Conservation (phyloP, 2,888 invertebrate species). For the Zygothrica quintamaculata region DNA sequence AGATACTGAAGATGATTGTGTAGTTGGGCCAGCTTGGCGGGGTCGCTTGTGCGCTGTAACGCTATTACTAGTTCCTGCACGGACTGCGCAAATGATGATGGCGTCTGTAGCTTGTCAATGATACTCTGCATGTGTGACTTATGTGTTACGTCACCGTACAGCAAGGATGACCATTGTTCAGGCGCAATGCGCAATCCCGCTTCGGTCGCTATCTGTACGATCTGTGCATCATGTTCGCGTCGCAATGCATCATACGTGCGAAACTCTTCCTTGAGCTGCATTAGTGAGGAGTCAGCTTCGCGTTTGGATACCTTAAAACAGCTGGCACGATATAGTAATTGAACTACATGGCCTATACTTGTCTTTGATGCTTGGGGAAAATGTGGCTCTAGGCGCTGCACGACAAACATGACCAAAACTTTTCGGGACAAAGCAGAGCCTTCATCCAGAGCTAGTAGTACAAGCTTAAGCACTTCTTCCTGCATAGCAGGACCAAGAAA, state of each 20-base stretch:
- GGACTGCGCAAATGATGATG: slow-evolving; percentile 95
- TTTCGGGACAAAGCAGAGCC: slow-evolving; percentile 96
- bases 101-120: slow-evolving; percentile 95
- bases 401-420: slow-evolving; percentile 99
- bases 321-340: slow-evolving; percentile 97
- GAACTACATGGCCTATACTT: slow-evolving; percentile 99
- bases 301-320: slow-evolving; percentile 99
- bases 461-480: slow-evolving; percentile 97
- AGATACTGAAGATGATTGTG: slow-evolving; percentile 92
- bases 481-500: slow-evolving; percentile 99
- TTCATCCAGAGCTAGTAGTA: slow-evolving; percentile 96
- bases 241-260: slow-evolving; percentile 96
- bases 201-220: slow-evolving; percentile 99
- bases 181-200: slow-evolving; percentile 98
- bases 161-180: slow-evolving; percentile 98
- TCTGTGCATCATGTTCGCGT: slow-evolving; percentile 98
- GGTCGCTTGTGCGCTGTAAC: slow-evolving; percentile 93
- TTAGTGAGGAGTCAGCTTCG: slow-evolving; percentile 97
- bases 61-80: slow-evolving; percentile 96
- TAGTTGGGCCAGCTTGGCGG: slow-evolving; percentile 91
- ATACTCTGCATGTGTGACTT: slow-evolving; percentile 99
- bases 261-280: slow-evolving; percentile 99
- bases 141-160: slow-evolving; percentile 97
- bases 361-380: slow-evolving; percentile 99
- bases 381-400: slow-evolving; percentile 97